Evolutionary conservation across 2,113 vertebrate species (phyloP).

Genomic region (Arothron firmamentum): DNA sequence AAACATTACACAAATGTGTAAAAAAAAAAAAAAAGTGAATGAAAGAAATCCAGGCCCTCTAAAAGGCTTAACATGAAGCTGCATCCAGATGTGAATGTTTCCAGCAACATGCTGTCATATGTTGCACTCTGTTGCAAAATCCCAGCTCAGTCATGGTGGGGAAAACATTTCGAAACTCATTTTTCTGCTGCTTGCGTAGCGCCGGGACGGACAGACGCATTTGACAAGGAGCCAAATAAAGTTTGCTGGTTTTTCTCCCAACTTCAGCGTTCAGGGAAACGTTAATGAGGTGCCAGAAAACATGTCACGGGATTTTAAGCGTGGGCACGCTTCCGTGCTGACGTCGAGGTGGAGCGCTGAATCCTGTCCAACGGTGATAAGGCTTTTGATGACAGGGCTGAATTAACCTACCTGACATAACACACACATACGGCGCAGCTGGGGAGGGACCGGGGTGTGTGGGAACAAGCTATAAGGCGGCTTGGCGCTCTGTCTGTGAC

Average conservation of each 20-base stretch:
- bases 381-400: conserved; percentile 64
- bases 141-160: conserved; percentile 21
- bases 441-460: conserved; percentile 59
- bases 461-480: conserved; percentile 66
- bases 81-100: too few species aligned
- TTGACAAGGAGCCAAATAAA: conserved; percentile 54
- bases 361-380: conserved; percentile 75
- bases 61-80: too few species aligned
- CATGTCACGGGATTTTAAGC: conserved; percentile 42
- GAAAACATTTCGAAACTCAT: conserved; percentile 18
- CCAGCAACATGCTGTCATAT: background rate
- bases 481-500: conserved; percentile 60
- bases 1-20: too few species aligned
- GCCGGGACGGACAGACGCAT: conserved; percentile 18
- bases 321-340: conserved; percentile 39
- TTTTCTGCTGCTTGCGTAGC: conserved; percentile 6
- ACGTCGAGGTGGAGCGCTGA: conserved; percentile 67
- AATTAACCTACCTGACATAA: conserved; percentile 73
- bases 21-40: too few species aligned
- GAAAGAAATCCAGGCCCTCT: background rate
- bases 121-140: conserved; percentile 6
- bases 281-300: conserved; percentile 66
- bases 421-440: conserved; percentile 42
- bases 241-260: conserved; percentile 52
- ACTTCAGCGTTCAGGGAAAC: conserved; percentile 50